Conservation (phyloP, 2,797 vertebrate species). For the Ctenopoma multispine region DNA sequence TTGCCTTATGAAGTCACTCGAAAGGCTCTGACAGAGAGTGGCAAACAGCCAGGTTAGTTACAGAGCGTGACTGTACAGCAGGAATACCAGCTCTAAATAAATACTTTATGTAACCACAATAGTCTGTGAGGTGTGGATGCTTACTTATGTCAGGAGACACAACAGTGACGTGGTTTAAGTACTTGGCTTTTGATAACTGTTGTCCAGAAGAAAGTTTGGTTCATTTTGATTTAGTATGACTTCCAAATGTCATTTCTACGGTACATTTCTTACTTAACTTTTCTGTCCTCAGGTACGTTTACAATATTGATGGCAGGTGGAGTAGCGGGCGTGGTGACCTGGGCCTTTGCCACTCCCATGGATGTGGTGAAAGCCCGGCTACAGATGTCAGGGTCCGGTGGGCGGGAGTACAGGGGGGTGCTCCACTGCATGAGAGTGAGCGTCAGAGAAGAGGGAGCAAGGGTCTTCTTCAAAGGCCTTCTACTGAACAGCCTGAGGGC, state of each 20-base stretch:
- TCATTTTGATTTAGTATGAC: no score
- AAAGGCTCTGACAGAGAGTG: constrained; percentile 71
- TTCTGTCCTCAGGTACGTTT: constrained; percentile 64
- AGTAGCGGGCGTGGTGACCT: constrained; percentile 84
- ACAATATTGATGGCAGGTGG: constrained; percentile 86
- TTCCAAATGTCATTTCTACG: no score
- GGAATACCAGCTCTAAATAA: not conserved
- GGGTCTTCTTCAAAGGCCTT: constrained; percentile 87
- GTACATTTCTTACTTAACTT: no score
- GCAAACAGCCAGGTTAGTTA: constrained; percentile 80
- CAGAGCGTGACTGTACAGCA: not conserved
- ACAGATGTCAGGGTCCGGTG: constrained; percentile 87
- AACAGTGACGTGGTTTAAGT: not conserved
- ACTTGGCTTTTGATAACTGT: not conserved
- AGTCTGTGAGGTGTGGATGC: not conserved
- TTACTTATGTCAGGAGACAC: not conserved
- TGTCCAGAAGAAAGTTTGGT: not conserved
- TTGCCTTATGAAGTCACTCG: constrained; percentile 84
- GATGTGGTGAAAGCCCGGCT: constrained; percentile 90
- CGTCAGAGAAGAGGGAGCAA: constrained; percentile 81
- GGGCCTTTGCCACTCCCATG: constrained; percentile 87
- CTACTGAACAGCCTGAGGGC: constrained; percentile 87
- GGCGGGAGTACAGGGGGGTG: constrained; percentile 79
- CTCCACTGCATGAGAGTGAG: constrained; percentile 86
- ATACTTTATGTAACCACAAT: not conserved